Base-by-base conservation (phyloP, 2,888 invertebrate species). In the Calameuta pallipes region DNA sequence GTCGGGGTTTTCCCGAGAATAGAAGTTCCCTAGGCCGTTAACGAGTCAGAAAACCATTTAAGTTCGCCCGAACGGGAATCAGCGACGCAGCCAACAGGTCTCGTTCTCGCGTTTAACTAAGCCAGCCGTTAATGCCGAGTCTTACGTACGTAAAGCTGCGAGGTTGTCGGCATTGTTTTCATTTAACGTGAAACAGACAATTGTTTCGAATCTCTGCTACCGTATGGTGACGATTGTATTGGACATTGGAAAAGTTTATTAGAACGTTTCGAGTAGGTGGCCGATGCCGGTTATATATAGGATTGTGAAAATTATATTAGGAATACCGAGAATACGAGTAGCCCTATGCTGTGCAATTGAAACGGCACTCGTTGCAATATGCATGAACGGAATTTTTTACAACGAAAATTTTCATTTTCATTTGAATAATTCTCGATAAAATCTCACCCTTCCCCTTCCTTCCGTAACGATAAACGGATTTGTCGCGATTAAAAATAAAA, bases 11-110 rank as follows among this genome's bases (percentile, higher is more conserved):
- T 56, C 56, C 23, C 23, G 23, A 56, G 56, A 56, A 56, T 56
- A 34, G 71, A 34, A 71, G 71, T 31, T 33, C 31, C 71, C 78
- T 75, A 33, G 68, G 73, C 74, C 75, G 78, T 75, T 82, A 81
- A 78, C 80, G 80, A 87, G 82, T 84, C 82, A 81, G 86, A 86
- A 87, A 85, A 85, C 81, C 81, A 86, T 88, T 85, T 83, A 86
- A 88, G 85, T 86, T 87, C 70, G 80, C 80, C 78, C 79, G 81
- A 83, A 82, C 80, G 79, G 74, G 78, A 83, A 80, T 75, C 76
- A 76, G 30, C 35, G 77, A 76, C 74, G 73, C 78, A 74, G 73
- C 12, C 71, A 69, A 75, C n/a, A 23, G 35, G 35, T 30, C 15
- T 76, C 34, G 74, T 23, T 23, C 56, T 56, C 9, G 56, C 56